Conservation (phyloP, 2,888 invertebrate species). For the Drosophila yooni region DNA sequence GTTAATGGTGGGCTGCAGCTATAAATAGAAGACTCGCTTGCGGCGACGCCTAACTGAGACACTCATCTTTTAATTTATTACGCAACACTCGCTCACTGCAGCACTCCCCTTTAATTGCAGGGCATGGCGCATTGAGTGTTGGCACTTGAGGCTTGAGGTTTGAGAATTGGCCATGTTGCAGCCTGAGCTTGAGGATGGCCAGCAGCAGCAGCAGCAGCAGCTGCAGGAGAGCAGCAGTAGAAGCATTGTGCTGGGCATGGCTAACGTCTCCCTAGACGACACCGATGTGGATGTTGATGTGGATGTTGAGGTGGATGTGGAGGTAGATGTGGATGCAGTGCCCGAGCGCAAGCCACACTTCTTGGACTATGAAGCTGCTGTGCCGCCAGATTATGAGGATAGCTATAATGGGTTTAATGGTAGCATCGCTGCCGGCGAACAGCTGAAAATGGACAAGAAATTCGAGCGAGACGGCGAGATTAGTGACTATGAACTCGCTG, state of each 20-base stretch:
- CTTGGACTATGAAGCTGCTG: conserved; percentile 88
- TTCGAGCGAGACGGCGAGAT: conserved; percentile 85
- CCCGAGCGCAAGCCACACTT: conserved; percentile 87
- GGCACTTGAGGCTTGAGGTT: conserved; percentile 20
- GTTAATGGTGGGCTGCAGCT: conserved; percentile 33
- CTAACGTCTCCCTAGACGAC: conserved; percentile 60
- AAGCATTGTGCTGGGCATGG: conserved; percentile 48
- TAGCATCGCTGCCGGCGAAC: conserved; percentile 74
- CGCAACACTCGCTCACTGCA: conserved; percentile 21
- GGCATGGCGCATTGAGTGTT: conserved; percentile 58
- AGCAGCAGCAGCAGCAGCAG: conserved; percentile 68
- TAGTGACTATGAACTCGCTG: conserved; percentile 84
- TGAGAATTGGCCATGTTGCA: conserved; percentile 58
- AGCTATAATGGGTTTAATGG: conserved; percentile 46
- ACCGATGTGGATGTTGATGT: conserved; percentile 45
- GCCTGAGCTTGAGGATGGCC: conserved; percentile 60
- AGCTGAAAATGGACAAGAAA: conserved; percentile 84
- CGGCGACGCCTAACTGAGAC: conserved; percentile 32
- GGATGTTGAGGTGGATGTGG: conserved; percentile 47
- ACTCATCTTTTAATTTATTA: conserved; percentile 41
- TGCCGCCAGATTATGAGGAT: conserved; percentile 86
- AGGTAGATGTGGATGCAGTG: conserved; percentile 80
- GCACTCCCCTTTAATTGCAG: conserved; percentile 42
- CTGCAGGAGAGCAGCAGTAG: not conserved
- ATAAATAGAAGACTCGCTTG: conserved; percentile 49